Conservation (phyloP, 1,140 invertebrate species). For the Cydia amplana region DNA sequence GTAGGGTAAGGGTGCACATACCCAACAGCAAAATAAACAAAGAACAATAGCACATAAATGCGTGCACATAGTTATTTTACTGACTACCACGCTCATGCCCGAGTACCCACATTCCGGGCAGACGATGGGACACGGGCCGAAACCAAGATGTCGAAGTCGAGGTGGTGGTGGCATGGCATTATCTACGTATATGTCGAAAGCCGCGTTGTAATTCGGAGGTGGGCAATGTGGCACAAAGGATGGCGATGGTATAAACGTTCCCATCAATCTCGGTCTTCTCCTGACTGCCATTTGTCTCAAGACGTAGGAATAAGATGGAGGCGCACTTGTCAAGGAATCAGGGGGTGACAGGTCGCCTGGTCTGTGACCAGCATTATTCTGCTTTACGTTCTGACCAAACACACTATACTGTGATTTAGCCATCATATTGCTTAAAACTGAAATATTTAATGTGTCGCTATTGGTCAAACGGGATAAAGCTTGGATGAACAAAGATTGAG, state of each 20-base stretch:
- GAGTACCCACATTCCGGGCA: slow-evolving; percentile 69
- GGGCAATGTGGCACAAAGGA: slow-evolving; percentile 69
- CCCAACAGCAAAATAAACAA: slow-evolving; percentile 70
- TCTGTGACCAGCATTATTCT: slow-evolving; percentile 11
- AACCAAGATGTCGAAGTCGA: slow-evolving; percentile 61
- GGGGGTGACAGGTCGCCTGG: slow-evolving; percentile 57
- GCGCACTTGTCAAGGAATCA: slow-evolving; percentile 65
- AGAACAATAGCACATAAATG: slow-evolving; percentile 65
- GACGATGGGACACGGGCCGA: slow-evolving; percentile 57
- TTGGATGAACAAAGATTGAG: slow-evolving; percentile 57
- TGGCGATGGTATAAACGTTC: slow-evolving; percentile 70
- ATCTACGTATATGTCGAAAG: slow-evolving; percentile 71
- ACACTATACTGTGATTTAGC: slow-evolving; percentile 9
- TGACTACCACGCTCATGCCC: slow-evolving; percentile 57
- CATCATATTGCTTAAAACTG: slow-evolving; percentile 27
- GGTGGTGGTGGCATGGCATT: slow-evolving; percentile 52
- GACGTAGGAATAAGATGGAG: slow-evolving; percentile 74
- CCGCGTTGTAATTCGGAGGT: slow-evolving; percentile 67
- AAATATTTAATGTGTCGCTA: slow-evolving; percentile 44
- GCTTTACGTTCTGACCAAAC: neutral
- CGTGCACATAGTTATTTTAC: slow-evolving; percentile 67
- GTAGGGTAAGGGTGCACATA: slow-evolving; percentile 69
- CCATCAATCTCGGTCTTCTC: slow-evolving; percentile 64
- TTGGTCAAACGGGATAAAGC: slow-evolving; percentile 63
- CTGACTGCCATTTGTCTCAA: slow-evolving; percentile 63